phyloP scores from a whole-genome alignment of 1,140 invertebrate species.

The Diuraphis noxia region DNA sequence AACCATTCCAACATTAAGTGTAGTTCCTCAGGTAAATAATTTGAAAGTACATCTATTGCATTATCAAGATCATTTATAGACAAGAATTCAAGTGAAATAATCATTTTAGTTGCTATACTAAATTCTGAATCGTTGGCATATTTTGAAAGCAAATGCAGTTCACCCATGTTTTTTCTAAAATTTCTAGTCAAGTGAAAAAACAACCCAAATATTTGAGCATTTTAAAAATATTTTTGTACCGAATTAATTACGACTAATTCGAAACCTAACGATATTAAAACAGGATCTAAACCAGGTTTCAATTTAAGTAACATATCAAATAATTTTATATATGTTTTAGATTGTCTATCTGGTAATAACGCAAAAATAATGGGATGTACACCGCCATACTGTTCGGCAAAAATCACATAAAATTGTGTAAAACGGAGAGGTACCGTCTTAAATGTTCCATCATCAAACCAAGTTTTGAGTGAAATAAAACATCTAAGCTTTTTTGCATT shows the following conservation, averaged over 20 bases:
- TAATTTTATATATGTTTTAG: not conserved
- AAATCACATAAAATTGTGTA: too few relatives aligned
- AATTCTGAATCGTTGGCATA: not conserved
- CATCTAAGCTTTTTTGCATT: too few relatives aligned
- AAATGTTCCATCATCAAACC: too few relatives aligned
- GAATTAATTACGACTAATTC: not conserved
- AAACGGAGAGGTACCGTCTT: too few relatives aligned
- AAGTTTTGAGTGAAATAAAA: too few relatives aligned
- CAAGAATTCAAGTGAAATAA: not conserved
- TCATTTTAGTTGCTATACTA: too few relatives aligned
- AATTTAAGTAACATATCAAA: not conserved
- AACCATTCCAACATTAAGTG: too few relatives aligned
- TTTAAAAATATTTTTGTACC: too few relatives aligned
- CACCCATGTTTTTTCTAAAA: not conserved
- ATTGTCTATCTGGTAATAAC: conserved; percentile 6
- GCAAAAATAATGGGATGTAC: too few relatives aligned
- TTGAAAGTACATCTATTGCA: not conserved
- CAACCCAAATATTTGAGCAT: too few relatives aligned
- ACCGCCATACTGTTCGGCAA: too few relatives aligned
- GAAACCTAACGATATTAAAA: not conserved
- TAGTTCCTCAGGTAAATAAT: not conserved
- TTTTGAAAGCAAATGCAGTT: not conserved
- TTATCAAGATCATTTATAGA: not conserved
- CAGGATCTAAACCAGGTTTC: not conserved
- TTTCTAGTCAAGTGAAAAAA: too few relatives aligned